Conservation (phyloP, 2,888 invertebrate species). For the Ornithoptera alexandrae region DNA sequence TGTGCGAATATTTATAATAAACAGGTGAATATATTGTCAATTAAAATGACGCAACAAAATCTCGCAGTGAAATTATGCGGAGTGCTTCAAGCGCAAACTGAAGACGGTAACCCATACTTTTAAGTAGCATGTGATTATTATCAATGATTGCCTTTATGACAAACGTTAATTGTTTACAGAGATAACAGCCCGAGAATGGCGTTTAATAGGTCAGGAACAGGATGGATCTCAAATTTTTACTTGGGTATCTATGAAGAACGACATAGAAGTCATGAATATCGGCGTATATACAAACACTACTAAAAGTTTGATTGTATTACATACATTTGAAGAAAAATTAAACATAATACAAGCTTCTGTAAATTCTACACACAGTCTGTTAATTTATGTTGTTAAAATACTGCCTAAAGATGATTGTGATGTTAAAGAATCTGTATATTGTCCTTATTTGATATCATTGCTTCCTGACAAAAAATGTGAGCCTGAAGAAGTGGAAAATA, state of each 20-base stretch:
- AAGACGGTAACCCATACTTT: constrained; percentile 57
- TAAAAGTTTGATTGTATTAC: constrained; percentile 80
- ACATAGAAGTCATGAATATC: constrained; percentile 65
- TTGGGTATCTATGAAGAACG: constrained; percentile 76
- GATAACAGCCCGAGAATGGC: constrained; percentile 86
- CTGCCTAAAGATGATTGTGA: constrained; percentile 52
- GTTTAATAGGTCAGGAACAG: constrained; percentile 89
- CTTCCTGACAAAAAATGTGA: constrained; percentile 60
- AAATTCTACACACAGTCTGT: constrained; percentile 83
- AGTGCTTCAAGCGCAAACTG: constrained; percentile 70
- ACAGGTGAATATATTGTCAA: constrained; percentile 41
- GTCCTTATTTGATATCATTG: constrained; percentile 82
- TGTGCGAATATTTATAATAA: constrained; percentile 39
- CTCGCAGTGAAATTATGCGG: constrained; percentile 81
- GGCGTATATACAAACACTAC: constrained; percentile 82
- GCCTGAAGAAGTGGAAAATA: constrained; percentile 69
- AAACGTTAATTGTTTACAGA: constrained; percentile 58
- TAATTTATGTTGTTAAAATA: constrained; percentile 85
- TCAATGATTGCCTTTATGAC: not conserved
- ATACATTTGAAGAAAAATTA: constrained; percentile 81
- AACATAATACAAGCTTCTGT: constrained; percentile 90
- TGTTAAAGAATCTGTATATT: constrained; percentile 75
- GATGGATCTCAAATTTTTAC: constrained; percentile 86
- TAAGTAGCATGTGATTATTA: not conserved
- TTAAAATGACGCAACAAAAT: constrained; percentile 71